Percentiles rank a stretch among this genome's conserved stretches.
phyloP scores from a whole-genome alignment of 2,113 vertebrate species.

The Sardina pilchardus region DNA sequence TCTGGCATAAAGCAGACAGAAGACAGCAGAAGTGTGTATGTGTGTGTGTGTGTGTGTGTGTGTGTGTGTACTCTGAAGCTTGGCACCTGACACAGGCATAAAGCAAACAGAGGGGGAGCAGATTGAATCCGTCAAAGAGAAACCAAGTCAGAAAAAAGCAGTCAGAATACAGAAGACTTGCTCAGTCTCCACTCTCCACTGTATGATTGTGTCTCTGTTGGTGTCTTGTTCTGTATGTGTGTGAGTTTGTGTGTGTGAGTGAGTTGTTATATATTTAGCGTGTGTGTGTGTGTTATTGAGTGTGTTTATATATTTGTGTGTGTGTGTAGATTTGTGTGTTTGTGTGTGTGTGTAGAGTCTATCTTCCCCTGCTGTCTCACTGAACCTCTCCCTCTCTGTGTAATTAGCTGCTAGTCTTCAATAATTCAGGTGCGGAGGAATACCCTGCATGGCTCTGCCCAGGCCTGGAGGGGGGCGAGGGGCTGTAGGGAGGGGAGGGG shows the following conservation, averaged over 20 bases:
- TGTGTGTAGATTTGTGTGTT: slow-evolving; percentile 22
- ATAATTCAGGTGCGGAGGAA: slow-evolving; percentile 57
- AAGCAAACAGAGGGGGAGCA: neutral
- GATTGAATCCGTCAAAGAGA: neutral
- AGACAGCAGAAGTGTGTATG: too few relatives aligned
- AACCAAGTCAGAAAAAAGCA: neutral
- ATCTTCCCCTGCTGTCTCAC: slow-evolving; percentile 34
- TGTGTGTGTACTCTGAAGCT: neutral
- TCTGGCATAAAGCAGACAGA: too few relatives aligned
- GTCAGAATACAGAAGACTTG: neutral
- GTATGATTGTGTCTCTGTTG: neutral
- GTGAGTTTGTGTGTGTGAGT: neutral
- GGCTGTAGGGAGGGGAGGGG: slow-evolving; percentile 26
- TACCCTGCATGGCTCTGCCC: slow-evolving; percentile 14
- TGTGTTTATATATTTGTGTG: slow-evolving; percentile 15
- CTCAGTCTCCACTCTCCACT: neutral
- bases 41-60: too few relatives aligned
- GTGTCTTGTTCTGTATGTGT: neutral
- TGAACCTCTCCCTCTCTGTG: slow-evolving; percentile 37
- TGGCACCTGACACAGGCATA: neutral
- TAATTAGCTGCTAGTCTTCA: slow-evolving; percentile 54
- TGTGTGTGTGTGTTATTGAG: neutral
- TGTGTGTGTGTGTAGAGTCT: slow-evolving; percentile 35
- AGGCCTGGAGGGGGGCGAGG: neutral
- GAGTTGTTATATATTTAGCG: neutral